Base-by-base conservation (phyloP, 2,797 vertebrate species). In the Salmo trutta region DNA sequence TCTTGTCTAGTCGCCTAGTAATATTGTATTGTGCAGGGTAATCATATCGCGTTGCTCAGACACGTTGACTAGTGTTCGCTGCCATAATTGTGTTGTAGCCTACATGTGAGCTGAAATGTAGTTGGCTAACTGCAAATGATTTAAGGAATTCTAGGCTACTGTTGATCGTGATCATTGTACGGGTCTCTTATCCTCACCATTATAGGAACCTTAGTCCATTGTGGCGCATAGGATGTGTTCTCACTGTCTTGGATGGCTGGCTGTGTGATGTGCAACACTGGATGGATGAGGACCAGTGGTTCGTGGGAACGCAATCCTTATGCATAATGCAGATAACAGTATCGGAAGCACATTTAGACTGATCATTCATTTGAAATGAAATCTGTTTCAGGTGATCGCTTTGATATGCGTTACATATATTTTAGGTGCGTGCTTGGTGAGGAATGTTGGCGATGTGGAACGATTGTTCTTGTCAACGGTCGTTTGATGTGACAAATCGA, bases 401-500 rank as follows among this genome's bases (percentile, higher is more conserved):
- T 84, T 85, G 82, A 86, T 90, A 92, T 90, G 93, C 86, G 88
- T 93, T 88, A 91, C 91, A 89, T 84, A 86, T 87, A 84, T 85
- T 82, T 83, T 84, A 84, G 85, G 79, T 81, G 7, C 21, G 83
- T 70, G 82, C 87, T 84, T 80, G 81, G 76, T 76, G 76, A 76
- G 70, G 79, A 88, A 79, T 81, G 51, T 79, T 76, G 84, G 54
- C 79, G 75, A 68, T 79, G 82, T 16, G 81, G 79, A 85, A 75
- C 84, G 80, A 86, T 87, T 90, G 81, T 88, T 90, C 86, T 84
- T 86, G 86, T 88, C 85, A 90, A 80, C 88, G 85, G 53, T 89
- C 87, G 59, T 76, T 88, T 92, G 90, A 92, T 91, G 90, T 91
- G 90, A 87, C 88, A 92, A 80, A 91, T 91, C 84, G 89, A 83